These are phyloP conservation scores for Bufotes viridis DNA, from an alignment of 2,797 vertebrate genomes.

Conservation along the genomic window DNA sequence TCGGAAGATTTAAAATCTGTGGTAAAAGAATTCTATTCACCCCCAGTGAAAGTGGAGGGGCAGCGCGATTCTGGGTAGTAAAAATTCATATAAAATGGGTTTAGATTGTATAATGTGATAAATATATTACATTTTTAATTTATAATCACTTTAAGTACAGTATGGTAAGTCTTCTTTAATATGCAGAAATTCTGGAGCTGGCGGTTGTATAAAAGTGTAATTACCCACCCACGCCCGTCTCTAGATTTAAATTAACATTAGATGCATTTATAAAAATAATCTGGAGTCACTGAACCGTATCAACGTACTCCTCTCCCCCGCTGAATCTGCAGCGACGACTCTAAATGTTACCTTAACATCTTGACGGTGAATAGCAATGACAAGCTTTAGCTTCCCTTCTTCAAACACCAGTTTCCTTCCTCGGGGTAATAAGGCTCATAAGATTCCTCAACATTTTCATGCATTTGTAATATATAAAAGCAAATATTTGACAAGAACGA, in stretches of 20 bases:
- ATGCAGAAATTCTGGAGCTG: neutral
- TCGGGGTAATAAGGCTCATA: conserved; percentile 56
- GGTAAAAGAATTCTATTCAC: too few species aligned
- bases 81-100: neutral
- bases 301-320: conserved; percentile 13
- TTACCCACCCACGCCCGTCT: conserved; percentile 23
- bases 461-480: conserved; percentile 61
- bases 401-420: conserved; percentile 22
- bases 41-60: too few species aligned
- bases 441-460: conserved; percentile 55
- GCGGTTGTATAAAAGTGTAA: neutral
- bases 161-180: neutral
- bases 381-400: neutral
- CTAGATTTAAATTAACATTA: conserved; percentile 31
- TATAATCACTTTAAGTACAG: neutral
- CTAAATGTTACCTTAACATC: conserved; percentile 19
- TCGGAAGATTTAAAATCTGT: too few species aligned
- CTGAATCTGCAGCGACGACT: conserved; percentile 12
- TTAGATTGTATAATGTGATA: neutral
- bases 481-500: conserved; percentile 59
- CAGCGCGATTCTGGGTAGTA: too few species aligned
- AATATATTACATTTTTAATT: neutral
- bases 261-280: conserved; percentile 28
- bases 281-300: conserved; percentile 23
- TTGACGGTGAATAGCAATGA: conserved; percentile 47